Evolutionary conservation across 2,113 vertebrate genomes (phyloP).

Genomic region (Xyliphius kryptos): DNA sequence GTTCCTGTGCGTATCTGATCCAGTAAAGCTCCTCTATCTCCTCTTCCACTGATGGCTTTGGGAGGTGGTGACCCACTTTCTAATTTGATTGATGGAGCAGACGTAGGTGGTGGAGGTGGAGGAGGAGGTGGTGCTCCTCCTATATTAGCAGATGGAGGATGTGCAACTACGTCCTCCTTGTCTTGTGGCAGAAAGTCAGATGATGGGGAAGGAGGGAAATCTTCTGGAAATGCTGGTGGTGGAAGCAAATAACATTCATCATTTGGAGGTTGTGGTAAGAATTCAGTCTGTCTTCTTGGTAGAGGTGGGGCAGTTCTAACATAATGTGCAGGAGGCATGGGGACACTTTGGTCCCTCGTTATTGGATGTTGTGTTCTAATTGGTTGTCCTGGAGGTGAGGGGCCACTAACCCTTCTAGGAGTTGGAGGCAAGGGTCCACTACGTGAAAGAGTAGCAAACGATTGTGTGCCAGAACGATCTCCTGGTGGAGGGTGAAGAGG

Average conservation of each 20-base stretch:
- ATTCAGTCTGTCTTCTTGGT: conserved; percentile 5
- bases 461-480: neutral
- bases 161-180: too few relatives aligned
- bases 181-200: conserved; percentile 24
- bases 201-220: conserved; percentile 13
- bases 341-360: neutral
- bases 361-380: neutral
- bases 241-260: conserved; percentile 11
- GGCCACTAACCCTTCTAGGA: conserved; percentile 2
- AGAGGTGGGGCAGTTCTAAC: conserved; percentile 29
- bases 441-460: neutral
- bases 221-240: conserved; percentile 11
- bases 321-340: neutral
- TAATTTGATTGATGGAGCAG: conserved; percentile 28
- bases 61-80: neutral
- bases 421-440: conserved; percentile 20
- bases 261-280: conserved; percentile 25
- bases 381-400: conserved; percentile 4
- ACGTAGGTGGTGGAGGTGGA: conserved; percentile 16
- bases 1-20: conserved; percentile 79
- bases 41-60: conserved; percentile 3
- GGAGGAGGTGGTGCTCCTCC: conserved; percentile 44
- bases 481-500: conserved; percentile 38
- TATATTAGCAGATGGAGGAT: conserved; percentile 26
- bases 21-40: conserved; percentile 71